Evolutionary conservation across 2,113 vertebrate genomes (phyloP), one percentile per base, ranked within the genome.

Genomic region (Salminus brasiliensis): DNA sequence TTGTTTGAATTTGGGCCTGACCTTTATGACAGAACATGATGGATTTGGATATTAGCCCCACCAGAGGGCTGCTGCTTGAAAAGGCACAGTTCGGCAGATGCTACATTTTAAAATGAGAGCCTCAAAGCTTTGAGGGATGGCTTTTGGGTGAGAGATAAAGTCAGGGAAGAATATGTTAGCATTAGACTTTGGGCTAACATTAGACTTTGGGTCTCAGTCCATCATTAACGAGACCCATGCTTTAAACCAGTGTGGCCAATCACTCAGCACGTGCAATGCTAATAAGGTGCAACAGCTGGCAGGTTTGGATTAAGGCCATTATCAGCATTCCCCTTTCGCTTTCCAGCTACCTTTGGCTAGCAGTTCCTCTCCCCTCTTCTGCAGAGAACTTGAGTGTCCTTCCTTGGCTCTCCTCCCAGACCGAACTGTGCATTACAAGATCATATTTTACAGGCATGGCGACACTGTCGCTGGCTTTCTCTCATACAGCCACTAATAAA

Each of bases 401-500:
- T 47, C 15, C 23, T 53, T 85, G 78, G 74, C 78, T 43, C 32
- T 36, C 25, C 29, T 76, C 80, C 78, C 67, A 84, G 41, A 78
- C 29, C 29, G 18, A 74, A 81, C 45, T 18, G 23, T 45, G 62
- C 60, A 57, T 32, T 72, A 45, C 63, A 65, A 82, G 55, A 71
- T 72, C 52, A 34, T 73, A 78, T 72, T 82, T 81, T 34, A 66
- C 13, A 25, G 8, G 76, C 77, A 67, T 68, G 63, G 65, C 30
- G 70, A 43, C 78, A 79, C 65, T 67, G 41, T 60, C 57, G 69
- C 83, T 72, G 81, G 84, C 83, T 83, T 52, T 62, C 41, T 73
- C 81, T 34, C 74, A 86, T 76, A 79, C 78, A 78, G 71, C 79
- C 84, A 63, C 60, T 72, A 72, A 62, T n/a, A 81, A 65, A 55